Conservation (phyloP, 2,888 invertebrate species). For the Linyphia triangularis region DNA sequence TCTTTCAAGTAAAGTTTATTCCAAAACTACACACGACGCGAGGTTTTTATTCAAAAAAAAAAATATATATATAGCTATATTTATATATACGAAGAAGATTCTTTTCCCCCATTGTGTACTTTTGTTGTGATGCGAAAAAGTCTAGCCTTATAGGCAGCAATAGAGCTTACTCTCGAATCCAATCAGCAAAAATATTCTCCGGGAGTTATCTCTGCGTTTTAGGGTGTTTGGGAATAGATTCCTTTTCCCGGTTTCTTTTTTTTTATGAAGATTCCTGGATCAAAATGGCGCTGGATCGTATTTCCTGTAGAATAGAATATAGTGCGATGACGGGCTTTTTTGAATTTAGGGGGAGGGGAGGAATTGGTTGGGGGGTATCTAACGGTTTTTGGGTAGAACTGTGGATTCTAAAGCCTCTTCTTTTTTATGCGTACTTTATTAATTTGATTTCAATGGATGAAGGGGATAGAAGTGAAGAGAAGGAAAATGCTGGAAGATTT, state of each 20-base stretch:
- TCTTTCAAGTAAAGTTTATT: constrained; percentile 52
- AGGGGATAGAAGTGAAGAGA: not conserved
- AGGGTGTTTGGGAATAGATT: constrained; percentile 27
- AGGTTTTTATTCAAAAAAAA: constrained; percentile 57
- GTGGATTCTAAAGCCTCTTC: constrained; percentile 37
- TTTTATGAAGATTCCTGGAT: constrained; percentile 26
- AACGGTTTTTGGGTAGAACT: not conserved
- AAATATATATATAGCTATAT: not conserved
- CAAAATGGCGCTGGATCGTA: constrained; percentile 37
- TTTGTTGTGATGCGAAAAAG: constrained; percentile 1
- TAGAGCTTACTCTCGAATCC: constrained; percentile 53
- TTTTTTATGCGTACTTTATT: constrained; percentile 24
- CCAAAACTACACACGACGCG: constrained; percentile 50
- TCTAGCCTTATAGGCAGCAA: constrained; percentile 39
- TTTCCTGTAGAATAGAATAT: constrained; percentile 22
- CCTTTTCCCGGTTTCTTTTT: not conserved
- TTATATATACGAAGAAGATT: not conserved
- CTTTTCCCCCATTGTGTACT: not conserved
- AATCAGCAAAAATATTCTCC: constrained; percentile 62
- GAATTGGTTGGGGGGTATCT: too few species aligned
- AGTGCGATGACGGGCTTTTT: not conserved
- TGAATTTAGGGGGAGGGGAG: not conserved
- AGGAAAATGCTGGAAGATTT: not conserved
- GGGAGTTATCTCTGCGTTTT: constrained; percentile 56
- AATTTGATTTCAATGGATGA: constrained; percentile 24